Percentiles rank a stretch among this genome's conserved stretches.
Evolutionary conservation across 2,888 invertebrate genomes (phyloP).

Genomic region (Leptinotarsa juncta): DNA sequence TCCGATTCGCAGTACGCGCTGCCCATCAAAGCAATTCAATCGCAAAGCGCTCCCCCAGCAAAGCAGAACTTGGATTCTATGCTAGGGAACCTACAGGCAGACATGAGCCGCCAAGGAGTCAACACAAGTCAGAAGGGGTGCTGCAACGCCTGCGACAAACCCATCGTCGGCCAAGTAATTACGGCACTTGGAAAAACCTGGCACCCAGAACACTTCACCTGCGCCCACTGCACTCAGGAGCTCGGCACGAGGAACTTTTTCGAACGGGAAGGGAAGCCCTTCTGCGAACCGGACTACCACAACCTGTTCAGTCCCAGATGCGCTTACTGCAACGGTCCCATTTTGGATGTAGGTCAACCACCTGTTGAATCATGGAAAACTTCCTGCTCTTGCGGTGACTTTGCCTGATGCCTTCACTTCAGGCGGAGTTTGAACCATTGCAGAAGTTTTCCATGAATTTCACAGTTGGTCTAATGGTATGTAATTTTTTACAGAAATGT

Average conservation of each 20-base stretch:
- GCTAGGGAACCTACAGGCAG: slow-evolving; percentile 94
- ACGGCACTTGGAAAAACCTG: slow-evolving; percentile 98
- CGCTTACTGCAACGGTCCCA: slow-evolving; percentile 98
- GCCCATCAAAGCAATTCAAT: slow-evolving; percentile 68
- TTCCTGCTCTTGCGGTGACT: not conserved
- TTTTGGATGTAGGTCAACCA: slow-evolving; percentile 83
- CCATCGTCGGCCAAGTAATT: slow-evolving; percentile 98
- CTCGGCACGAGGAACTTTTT: slow-evolving; percentile 98
- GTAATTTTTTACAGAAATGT: slow-evolving; percentile 83
- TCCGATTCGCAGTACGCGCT: slow-evolving; percentile 79
- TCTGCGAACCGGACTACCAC: slow-evolving; percentile 99
- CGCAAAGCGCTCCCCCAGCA: slow-evolving; percentile 61
- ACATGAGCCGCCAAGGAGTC: slow-evolving; percentile 99
- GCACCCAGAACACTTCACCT: slow-evolving; percentile 99
- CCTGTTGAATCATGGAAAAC: slow-evolving; percentile 10
- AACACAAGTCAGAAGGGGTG: slow-evolving; percentile 99
- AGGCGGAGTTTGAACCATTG: not conserved
- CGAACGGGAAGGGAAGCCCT: slow-evolving; percentile 95
- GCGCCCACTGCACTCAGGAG: slow-evolving; percentile 96
- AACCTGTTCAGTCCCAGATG: slow-evolving; percentile 98
- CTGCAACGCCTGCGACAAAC: slow-evolving; percentile 98
- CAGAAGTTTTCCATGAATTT: slow-evolving; percentile 20
- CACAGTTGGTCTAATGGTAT: slow-evolving; percentile 57
- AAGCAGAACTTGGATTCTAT: slow-evolving; percentile 75
- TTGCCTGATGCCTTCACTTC: not conserved